Evolutionary conservation across 2,888 invertebrate genomes (phyloP).

Genomic region (Drosophila putrida): DNA sequence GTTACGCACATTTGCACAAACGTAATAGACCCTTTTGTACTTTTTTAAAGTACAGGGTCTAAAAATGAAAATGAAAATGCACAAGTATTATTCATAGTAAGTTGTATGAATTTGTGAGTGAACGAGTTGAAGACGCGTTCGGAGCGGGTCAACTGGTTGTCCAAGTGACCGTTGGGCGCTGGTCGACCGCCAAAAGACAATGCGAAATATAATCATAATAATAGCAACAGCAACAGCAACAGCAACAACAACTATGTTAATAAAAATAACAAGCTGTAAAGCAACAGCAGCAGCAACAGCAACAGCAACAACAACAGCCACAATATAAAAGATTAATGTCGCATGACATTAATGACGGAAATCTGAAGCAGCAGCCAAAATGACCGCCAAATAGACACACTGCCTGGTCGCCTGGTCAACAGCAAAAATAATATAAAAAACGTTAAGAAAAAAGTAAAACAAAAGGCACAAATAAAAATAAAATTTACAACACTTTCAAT

Average conservation of each 20-base stretch:
- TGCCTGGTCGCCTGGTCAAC: constrained; percentile 13
- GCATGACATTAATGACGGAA: constrained; percentile 80
- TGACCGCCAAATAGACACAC: constrained; percentile 57
- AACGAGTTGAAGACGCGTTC: constrained; percentile 36
- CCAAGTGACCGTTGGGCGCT: constrained; percentile 42
- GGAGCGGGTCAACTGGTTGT: constrained; percentile 56
- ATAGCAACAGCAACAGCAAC: constrained; percentile 26
- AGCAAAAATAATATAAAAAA: background rate
- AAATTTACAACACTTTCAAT: constrained; percentile 78
- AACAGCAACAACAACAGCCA: constrained; percentile 15
- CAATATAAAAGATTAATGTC: constrained; percentile 66
- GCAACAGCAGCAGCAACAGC: constrained; percentile 31
- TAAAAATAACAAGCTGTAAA: constrained; percentile 48
- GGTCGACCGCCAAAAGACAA: constrained; percentile 56
- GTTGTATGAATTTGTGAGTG: background rate
- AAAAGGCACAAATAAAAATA: constrained; percentile 24
- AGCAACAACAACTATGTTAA: constrained; percentile 25
- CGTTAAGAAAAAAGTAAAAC: constrained; percentile 21
- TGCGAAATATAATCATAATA: constrained; percentile 61
- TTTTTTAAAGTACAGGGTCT: no score
- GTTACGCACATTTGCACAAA: no score
- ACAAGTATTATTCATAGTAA: background rate
- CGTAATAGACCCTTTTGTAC: no score
- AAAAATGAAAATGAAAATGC: constrained; percentile 38
- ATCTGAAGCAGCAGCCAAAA: constrained; percentile 60